Base-by-base conservation (phyloP, 1,140 invertebrate genomes). In the Choristoneura fumiferana region DNA sequence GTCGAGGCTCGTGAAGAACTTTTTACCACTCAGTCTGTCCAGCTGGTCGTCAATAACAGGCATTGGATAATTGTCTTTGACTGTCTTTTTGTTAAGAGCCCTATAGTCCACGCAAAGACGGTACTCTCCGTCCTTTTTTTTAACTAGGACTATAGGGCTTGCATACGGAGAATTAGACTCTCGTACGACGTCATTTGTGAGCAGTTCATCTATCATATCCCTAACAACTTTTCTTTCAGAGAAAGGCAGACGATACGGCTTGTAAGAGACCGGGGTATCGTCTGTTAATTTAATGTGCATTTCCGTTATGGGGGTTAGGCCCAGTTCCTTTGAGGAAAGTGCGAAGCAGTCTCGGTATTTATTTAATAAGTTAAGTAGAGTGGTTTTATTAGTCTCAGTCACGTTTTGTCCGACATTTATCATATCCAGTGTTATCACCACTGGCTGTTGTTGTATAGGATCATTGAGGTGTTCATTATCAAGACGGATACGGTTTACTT, bases 81-180 rank as follows among this genome's bases (percentile, higher is more conserved):
- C 34, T 6, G 58, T 60, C 15, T 54, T 60, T n/a, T 38, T 54
- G 35, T 60, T 60, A 12, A 60, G 36, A 1, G 57, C 45, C 17
- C 57, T 9, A 14, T 58, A 58, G 34, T 58, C 57, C 1, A 58
- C 45, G 36, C 57, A 58, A 8, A 58, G 5, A 8, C 57, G 43
- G 22, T 38, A 33, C 3, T 58, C 57, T 5, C n/a, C n/a, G 15
- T 43, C 35, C n/a, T 36, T 59, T 59, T 53, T 37, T n/a, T 4
- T 8, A 4, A 37, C 36, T 8, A 37, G 36, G 5, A 37, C 36
- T 37, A 37, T 37, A 0, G 36, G 36, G 10, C 36, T 37, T 9
- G 36, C 8, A 37, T 37, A 37, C 0, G 0, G 3, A 0, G 36
- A 37, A 8, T 37, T 4, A 1, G 36, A 37, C 13, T 37, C 36